Base-by-base conservation (phyloP, 2,888 invertebrate species). In the Agrotis ipsilon region DNA sequence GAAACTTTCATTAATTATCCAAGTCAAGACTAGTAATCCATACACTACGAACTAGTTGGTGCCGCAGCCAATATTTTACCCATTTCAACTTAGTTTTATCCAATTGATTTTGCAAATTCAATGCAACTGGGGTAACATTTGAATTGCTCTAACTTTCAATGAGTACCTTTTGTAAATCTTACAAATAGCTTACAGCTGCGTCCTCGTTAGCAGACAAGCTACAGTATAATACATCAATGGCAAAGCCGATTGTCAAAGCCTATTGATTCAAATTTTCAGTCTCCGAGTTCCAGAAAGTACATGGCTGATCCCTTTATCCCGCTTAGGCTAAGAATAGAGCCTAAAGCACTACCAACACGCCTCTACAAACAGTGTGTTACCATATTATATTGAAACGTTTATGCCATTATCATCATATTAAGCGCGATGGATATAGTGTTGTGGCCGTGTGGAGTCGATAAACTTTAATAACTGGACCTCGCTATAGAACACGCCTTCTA, bases 1-100 rank as follows among this genome's bases (percentile, higher is more conserved):
- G 69, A 75, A 85, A 85, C 80, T 85, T 85, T 64, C 63, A 80
- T 85, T 83, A 80, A 85, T 83, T 75, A 85, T 70, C 46, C 78
- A 57, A 84, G 68, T 58, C 71, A 65, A 67, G 64, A 58, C 68
- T 64, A 69, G 74, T 80, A 76, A 80, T 75, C 65, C 67, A 75
- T 83, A 77, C 32, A 73, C 18, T 62, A 24, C 57, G 62, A 70
- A 72, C 65, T 69, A 77, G 67, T 76, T 77, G 24, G 58, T 63
- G 55, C 60, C n/a, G 55, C 65, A 72, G 54, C 59, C 78, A 75
- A 81, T 84, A 79, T 79, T 82, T 77, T 62, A 79, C 58, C 69
- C 55, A 67, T 58, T 80, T 57, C 60, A 58, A 69, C 60, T 70
- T 49, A 68, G 61, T 81, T 64, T 70, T 65, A 64, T 68, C 55